Evolutionary conservation across 2,113 vertebrate species (phyloP), one percentile per base, ranked within the genome.

Genomic region (Lanius collurio): DNA sequence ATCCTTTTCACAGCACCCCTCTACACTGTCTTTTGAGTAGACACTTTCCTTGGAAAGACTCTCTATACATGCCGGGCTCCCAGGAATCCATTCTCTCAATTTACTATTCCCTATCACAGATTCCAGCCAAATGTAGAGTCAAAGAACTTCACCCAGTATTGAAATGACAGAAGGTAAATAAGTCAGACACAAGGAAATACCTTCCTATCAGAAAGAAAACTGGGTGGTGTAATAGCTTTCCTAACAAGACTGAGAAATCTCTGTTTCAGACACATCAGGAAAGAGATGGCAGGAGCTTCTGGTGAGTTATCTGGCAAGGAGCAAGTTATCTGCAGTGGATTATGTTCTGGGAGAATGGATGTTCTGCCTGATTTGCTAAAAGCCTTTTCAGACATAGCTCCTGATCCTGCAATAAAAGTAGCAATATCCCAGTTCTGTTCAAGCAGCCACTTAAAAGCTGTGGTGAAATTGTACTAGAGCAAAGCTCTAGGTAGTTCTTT

Each of bases 281-380:
- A 69, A 89, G 19, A 57, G 24, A 21, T 2, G 5, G 24, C 9
- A 76, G n/a, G 22, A 63, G 11, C 30, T 80, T 50, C 35, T 37
- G 20, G 26, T 0, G 0, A 62, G 26, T 37, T 62, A 26, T 9
- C 8, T 46, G 7, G 39, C 1, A 1, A 71, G 23, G 20, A 41
- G 33, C 0, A 0, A 8, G 15, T 63, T 46, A 62, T 13, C 24
- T 33, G 28, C 37, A 86, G 17, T 33, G 8, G 41, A 47, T 33
- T 73, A 52, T 1, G 1, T 65, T 87, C 59, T 37, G n/a, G 30
- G 11, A 56, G 14, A 65, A 37, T 2, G 13, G 23, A 56, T 44
- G 13, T 64, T 52, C 42, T 52, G 14, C 24, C 18, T 19, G 20
- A 47, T 26, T 59, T 44, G 22, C 27, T 17, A 7, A 84, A n/a